Evolutionary conservation across 2,888 invertebrate species (phyloP), one percentile per base, ranked within the genome.

Genomic region (Antitype chi): DNA sequence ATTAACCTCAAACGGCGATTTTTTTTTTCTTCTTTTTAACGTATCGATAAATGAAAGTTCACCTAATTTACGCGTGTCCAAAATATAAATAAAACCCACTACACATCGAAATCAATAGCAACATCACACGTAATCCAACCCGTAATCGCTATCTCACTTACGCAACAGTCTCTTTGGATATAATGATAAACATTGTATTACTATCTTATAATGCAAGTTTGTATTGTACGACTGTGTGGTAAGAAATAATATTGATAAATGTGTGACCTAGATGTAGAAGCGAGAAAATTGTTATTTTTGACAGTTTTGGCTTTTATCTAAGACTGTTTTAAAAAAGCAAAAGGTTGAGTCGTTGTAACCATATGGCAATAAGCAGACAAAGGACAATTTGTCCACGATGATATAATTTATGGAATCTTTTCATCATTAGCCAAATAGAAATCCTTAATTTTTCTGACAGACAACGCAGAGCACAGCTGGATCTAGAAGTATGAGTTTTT

Each of bases 191-290:
- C 23, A 71, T 67, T 25, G 11, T 32, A 43, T 15, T 60, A 23
- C 11, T 83, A 68, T 84, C 47, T 49, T 17, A 28, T 47, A 17
- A 25, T 53, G 57, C 43, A 52, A 83, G 47, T 69, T 62, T 38
- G 25, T 83, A 64, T 77, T 77, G 68, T 68, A 52, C 3, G 6
- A 25, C 57, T 68, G 28, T 2, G 6, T 23, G 15, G 13, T 62
- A 20, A 70, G 60, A 78, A 72, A 79, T 6, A 47, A 60, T 32
- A 73, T 70, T 57, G 80, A 81, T 84, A 78, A 47, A 62, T n/a
- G 2, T 62, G 8, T 72, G 79, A 72, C 79, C 79, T 78, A 66
- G 8, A 71, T 83, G 55, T 60, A 15, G 11, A 49, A 32, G 38
- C 49, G 62, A 52, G 9, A 52, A 69, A 69, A 25, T 32, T 52